Evolutionary conservation across 1,140 invertebrate species (phyloP), one percentile per base, ranked within the genome.

Genomic region (Whitmania pigra): DNA sequence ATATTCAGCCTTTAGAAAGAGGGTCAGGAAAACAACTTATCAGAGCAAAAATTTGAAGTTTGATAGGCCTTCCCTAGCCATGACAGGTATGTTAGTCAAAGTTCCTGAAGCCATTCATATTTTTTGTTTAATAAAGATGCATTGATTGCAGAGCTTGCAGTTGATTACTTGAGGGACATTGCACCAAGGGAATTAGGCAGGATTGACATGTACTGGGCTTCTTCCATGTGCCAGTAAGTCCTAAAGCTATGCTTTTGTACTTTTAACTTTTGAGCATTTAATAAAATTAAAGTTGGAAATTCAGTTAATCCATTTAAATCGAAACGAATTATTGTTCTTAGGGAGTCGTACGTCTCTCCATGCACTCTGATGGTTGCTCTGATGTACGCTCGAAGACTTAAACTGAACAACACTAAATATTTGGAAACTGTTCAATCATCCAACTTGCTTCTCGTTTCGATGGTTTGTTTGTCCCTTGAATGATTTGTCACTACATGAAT

Each of bases 381-480:
- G 74, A 83, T 96, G 1, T 97, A 96, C 80, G 83, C 94, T 67
- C 91, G 94, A 81, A 85, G 91, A 76, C 84, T 93, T 67, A 75
- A 90, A 78, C 84, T 84, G 68, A 87, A 86, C 75, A 92, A 93
- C 83, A 88, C 90, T 0, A 88, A 89, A 72, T 95, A 94, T 83
- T 82, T 94, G 36, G 85, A 88, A 77, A 84, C 86, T 79, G 87
- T 91, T 40, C 88, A 89, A 29, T 91, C 93, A 27, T 90, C 90
- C 67, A 90, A 95, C 79, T 85, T 96, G 18, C 96, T 96, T 81
- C 85, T 96, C 67, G 88, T 95, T 71, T 93, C 93, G 72, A 84
- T 95, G 87, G 93, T 94, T 86, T 78, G 78, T 71, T n/a, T n/a
- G n/a, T n/a, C n/a, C 17, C 55, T 25, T 9, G 36, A 29, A n/a